Base-by-base conservation (phyloP, 2,888 invertebrate genomes). In the Pogonocherus hispidulus region DNA sequence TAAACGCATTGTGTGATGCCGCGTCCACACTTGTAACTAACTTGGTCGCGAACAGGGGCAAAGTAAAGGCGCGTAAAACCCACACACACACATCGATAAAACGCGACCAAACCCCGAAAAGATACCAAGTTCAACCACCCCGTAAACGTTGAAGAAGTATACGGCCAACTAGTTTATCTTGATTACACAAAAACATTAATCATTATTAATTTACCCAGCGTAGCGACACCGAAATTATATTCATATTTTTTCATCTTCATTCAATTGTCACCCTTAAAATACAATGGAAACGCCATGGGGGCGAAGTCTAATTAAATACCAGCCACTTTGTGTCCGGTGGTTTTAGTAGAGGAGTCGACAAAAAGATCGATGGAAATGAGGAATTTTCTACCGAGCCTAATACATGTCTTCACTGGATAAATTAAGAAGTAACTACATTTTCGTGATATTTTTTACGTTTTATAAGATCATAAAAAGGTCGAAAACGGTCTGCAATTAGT, bases 261-360 rank as follows among this genome's bases (percentile, higher is more conserved):
- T 49, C 22, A 20, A 49, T 49, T 49, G n/a, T 22, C 22, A 49
- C 22, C 49, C 49, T n/a, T 49, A 49, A 49, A 49, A n/a, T 20
- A 20, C 20, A 49, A 49, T 49, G 19, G 20, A 49, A 49, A 19
- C n/a, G 22, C 49, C 22, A 20, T 11, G 9, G 5, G 49, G n/a
- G 19, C 9, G 49, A 20, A n/a, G 20, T 20, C 49, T 49, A 49
- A 49, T 49, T 49, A 49, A 49, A 22, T n/a, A 49, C 49, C 49
- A 49, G 22, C 9, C 49, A 49, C 49, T 49, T 49, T 22, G 22
- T 49, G 49, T 49, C 49, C 22, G 19, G 49, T 11, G 11, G 9
- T 49, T 49, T n/a, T 9, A 49, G 11, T 5, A 22, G 49, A 9
- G n/a, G 8, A 49, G 22, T n/a, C 11, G n/a, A 49, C 19, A 46